Conservation (phyloP, 2,888 invertebrate genomes). For the Trypoxylon attenuatum region DNA sequence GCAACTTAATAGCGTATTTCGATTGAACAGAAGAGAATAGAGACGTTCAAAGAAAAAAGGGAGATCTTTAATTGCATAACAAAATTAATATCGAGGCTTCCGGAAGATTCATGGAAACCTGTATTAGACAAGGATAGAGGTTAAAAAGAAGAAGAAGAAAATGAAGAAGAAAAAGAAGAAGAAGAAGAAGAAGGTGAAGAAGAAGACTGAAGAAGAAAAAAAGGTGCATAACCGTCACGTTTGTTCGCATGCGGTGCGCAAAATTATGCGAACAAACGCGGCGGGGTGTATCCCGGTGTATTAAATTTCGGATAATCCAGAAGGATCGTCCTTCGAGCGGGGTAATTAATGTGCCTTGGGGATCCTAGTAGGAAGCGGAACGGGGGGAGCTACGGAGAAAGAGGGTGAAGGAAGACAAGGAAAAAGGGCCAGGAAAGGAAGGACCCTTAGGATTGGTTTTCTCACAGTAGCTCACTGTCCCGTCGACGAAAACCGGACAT, state of each 20-base stretch:
- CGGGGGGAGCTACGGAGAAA: slow-evolving; percentile 23
- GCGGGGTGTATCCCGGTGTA: slow-evolving; percentile 47
- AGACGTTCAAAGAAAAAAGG: too few relatives aligned
- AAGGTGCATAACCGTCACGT: not conserved
- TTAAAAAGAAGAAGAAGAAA: too few relatives aligned
- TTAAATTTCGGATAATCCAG: slow-evolving; percentile 66
- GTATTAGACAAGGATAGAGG: too few relatives aligned
- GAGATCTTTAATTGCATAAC: too few relatives aligned
- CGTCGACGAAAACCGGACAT: slow-evolving; percentile 67
- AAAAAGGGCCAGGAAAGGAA: slow-evolving; percentile 34
- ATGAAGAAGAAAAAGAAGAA: too few relatives aligned
- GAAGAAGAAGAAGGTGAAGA: too few relatives aligned
- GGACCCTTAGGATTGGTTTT: slow-evolving; percentile 58
- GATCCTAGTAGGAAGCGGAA: slow-evolving; percentile 41
- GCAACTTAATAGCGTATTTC: too few relatives aligned
- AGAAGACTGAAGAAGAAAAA: too few relatives aligned
- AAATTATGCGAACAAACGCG: slow-evolving; percentile 31
- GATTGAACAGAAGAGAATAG: too few relatives aligned
- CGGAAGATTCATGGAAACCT: too few relatives aligned
- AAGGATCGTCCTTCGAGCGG: slow-evolving; percentile 54
- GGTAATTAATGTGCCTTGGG: slow-evolving; percentile 68
- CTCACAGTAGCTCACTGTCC: slow-evolving; percentile 60
- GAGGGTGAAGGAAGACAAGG: slow-evolving; percentile 31
- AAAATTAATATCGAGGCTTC: too few relatives aligned
- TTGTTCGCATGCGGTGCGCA: not conserved